Base-by-base conservation (phyloP, 2,888 invertebrate genomes). In the Hirtodrosophila cameraria region DNA sequence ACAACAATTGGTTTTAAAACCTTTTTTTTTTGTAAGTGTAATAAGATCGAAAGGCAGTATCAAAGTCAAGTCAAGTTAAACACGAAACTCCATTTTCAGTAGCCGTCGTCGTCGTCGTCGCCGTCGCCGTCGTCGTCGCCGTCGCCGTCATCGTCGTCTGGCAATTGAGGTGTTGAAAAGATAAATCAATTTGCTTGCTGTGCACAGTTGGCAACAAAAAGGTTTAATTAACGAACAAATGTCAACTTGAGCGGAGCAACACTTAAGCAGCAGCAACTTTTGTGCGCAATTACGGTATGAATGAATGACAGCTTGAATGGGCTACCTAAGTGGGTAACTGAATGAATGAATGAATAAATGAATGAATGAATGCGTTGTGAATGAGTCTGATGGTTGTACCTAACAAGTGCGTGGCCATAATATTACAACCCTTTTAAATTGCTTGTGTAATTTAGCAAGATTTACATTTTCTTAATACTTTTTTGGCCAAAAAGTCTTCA, bases 211-310 rank as follows among this genome's bases (percentile, higher is more conserved):
- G 46, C 64, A 82, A 65, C 55, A 73, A 82, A 81, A 83, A 83
- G 83, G 86, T 83, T 87, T 83, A 83, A 83, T 83, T 85, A 83
- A 83, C 83, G 82, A 87, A 83, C 87, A 83, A 83, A 83, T 83
- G 82, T 83, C 82, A 83, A 75, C 87, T 75, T 75, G 66, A 72
- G 75, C 58, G 67, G 67, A 60, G 64, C 75, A 82, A 82, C 86
- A 82, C 86, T 80, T 80, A 75, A 82, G 84, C 75, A 72, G 84
- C 75, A 72, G 61, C 65, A 81, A 81, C 85, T 81, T 86, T 81
- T 77, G 83, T 84, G 61, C 82, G 82, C 81, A 81, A 86, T 81
- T 86, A 81, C 69, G 85, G 52, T 65, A 45, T 67, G 85, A 84
- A 80, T 83, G 86, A 83, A 86, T 84, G 86, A 67, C 86, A 75